Conservation (phyloP, 2,888 invertebrate species). For the Eutolmus rufibarbis region DNA sequence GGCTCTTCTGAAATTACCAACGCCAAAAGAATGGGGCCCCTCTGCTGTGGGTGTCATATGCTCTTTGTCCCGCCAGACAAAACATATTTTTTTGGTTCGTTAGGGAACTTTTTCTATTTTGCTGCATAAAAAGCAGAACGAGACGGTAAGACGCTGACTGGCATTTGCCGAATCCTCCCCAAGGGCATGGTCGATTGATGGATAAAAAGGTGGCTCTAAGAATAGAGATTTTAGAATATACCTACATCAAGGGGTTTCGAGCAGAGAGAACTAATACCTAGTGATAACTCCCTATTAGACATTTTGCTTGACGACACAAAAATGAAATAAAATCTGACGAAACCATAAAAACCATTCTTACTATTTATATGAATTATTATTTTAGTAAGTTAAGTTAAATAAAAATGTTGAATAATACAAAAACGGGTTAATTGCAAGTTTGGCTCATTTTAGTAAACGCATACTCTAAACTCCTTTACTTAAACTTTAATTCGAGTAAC, state of each 20-base stretch:
- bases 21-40: neutral
- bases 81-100: neutral
- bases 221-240: neutral
- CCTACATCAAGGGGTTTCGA: neutral
- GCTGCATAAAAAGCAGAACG: neutral
- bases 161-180: neutral
- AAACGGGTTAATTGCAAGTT: neutral
- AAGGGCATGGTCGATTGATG: neutral
- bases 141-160: neutral
- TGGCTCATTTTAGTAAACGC: too few relatives aligned
- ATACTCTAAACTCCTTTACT: too few relatives aligned
- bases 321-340: neutral
- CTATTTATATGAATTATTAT: too few relatives aligned
- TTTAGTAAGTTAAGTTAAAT: neutral
- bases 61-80: neutral
- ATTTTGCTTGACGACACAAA: neutral
- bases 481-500: too few relatives aligned
- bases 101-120: neutral
- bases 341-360: too few relatives aligned
- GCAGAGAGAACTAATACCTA: neutral
- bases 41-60: neutral
- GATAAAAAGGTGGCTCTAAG: neutral
- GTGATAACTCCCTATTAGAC: neutral
- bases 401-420: neutral
- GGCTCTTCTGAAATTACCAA: neutral